Evolutionary conservation across 2,113 vertebrate species (phyloP).

Genomic region (Daubentonia madagascariensis): DNA sequence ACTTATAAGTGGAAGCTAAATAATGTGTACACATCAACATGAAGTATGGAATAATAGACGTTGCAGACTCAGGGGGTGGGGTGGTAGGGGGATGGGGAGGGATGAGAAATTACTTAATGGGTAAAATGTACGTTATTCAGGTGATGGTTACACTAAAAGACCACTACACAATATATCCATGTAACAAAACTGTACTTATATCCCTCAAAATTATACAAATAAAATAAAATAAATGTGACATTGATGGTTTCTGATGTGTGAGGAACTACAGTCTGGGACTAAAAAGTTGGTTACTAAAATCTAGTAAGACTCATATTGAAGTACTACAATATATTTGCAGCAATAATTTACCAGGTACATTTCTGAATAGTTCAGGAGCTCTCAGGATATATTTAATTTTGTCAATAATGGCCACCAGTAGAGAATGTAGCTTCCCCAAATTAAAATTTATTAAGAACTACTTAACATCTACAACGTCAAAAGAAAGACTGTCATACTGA

Average conservation of each 20-base stretch:
- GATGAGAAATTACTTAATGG: too few relatives aligned
- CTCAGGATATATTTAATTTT: not conserved
- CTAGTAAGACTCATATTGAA: not conserved
- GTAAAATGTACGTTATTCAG: too few relatives aligned
- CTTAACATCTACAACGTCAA: not conserved
- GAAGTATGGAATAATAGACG: too few relatives aligned
- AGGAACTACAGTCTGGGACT: not conserved
- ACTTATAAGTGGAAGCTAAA: too few relatives aligned
- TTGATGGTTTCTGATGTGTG: not conserved
- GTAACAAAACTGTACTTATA: too few relatives aligned
- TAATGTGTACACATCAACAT: too few relatives aligned
- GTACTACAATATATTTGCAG: not conserved
- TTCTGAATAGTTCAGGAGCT: not conserved
- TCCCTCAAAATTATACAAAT: too few relatives aligned
- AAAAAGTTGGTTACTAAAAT: not conserved
- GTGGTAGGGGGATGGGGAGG: too few relatives aligned
- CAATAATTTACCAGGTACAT: not conserved
- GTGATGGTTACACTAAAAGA: too few relatives aligned
- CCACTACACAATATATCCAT: too few relatives aligned
- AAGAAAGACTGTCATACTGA: not conserved
- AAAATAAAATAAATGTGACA: not conserved
- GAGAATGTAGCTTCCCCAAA: not conserved
- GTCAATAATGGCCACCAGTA: not conserved
- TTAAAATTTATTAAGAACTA: not conserved
- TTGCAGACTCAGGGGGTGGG: too few relatives aligned